These are phyloP conservation scores for Pheosia tremula DNA, from an alignment of 2,888 invertebrate species.

Conservation along the genomic window DNA sequence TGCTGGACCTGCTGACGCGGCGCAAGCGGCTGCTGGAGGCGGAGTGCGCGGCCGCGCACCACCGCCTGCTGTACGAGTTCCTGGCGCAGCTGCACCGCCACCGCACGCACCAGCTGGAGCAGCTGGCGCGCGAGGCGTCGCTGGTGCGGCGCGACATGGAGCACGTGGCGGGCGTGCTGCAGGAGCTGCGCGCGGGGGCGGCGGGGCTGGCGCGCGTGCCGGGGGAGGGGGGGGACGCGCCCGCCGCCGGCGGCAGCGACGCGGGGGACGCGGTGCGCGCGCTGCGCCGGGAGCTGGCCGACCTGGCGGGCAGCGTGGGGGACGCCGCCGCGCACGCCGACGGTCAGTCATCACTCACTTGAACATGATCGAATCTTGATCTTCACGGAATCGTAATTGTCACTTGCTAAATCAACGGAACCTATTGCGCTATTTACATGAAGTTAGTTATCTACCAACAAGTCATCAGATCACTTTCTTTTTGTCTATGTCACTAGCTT, in stretches of 20 bases:
- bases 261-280: constrained; percentile 46
- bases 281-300: constrained; percentile 65
- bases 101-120: constrained; percentile 86
- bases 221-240: constrained; percentile 21
- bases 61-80: constrained; percentile 93
- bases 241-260: constrained; percentile 17
- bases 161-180: constrained; percentile 84
- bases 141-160: constrained; percentile 84
- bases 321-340: constrained; percentile 43
- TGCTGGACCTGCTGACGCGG: constrained; percentile 91
- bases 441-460: too few species aligned
- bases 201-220: constrained; percentile 58
- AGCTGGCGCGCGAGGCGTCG: constrained; percentile 86
- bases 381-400: too few species aligned
- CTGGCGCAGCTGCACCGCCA: constrained; percentile 89
- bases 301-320: constrained; percentile 73
- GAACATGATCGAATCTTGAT: neutral
- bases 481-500: too few species aligned
- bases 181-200: constrained; percentile 64
- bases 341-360: constrained; percentile 19
- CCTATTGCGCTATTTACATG: too few species aligned
- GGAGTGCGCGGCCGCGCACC: constrained; percentile 91
- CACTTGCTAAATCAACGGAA: too few species aligned
- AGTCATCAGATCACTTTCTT: too few species aligned
- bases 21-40: constrained; percentile 92